Conservation (phyloP, 2,888 invertebrate species). For the Agrotis clavis region DNA sequence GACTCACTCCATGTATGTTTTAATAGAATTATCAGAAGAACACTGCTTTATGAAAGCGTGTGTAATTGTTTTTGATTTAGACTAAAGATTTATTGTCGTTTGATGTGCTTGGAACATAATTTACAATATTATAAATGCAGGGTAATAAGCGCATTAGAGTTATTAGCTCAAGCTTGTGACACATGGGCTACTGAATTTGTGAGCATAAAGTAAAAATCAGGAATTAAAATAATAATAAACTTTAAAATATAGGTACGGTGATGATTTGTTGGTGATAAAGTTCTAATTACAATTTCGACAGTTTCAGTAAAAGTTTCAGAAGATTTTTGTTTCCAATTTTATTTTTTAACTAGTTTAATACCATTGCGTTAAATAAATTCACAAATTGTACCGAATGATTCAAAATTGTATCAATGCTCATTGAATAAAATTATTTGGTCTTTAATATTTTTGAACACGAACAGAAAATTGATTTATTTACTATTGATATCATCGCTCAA, state of each 20-base stretch:
- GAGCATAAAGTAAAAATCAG: conserved; percentile 20
- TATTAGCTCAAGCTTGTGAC: conserved; percentile 62
- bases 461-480: conserved; percentile 1
- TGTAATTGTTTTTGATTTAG: conserved; percentile 53
- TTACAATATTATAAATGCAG: conserved; percentile 64
- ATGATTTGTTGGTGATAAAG: not conserved
- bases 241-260: not conserved
- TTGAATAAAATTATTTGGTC: not conserved
- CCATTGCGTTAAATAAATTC: not conserved
- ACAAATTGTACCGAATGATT: not conserved
- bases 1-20: conserved; percentile 67
- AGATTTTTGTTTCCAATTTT: not conserved
- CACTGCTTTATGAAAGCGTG: conserved; percentile 45
- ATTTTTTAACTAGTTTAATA: not conserved
- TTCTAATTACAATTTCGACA: not conserved
- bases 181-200: conserved; percentile 33
- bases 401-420: not conserved
- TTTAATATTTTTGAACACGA: not conserved
- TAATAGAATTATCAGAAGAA: conserved; percentile 73
- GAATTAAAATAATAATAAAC: not conserved
- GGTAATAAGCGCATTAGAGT: conserved; percentile 71
- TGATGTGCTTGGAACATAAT: conserved; percentile 60
- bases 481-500: conserved; percentile 22
- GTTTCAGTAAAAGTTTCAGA: not conserved
- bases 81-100: conserved; percentile 59